Evolutionary conservation across 2,113 vertebrate species (phyloP).

Genomic region (Hypanus sabinus): DNA sequence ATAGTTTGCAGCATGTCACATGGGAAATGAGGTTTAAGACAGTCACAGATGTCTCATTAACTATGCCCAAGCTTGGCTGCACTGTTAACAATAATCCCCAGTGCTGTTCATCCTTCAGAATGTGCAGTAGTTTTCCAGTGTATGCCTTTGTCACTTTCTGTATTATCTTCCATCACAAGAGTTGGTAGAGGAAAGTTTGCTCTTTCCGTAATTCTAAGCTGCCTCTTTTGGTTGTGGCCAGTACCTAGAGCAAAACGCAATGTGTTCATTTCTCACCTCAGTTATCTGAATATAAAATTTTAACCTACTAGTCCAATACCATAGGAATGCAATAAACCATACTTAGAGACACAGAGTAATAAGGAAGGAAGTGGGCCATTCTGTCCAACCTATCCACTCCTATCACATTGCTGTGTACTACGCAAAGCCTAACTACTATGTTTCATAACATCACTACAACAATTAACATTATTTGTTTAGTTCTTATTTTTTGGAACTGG

Average conservation of each 20-base stretch:
- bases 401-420: no score
- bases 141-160: not conserved
- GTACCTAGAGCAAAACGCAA: not conserved
- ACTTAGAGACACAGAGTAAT: not conserved
- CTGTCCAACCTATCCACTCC: not conserved
- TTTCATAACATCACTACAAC: no score
- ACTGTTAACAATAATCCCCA: not conserved
- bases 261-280: not conserved
- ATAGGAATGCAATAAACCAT: not conserved
- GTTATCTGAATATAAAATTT: not conserved
- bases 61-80: not conserved
- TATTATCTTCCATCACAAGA: not conserved
- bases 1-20: not conserved
- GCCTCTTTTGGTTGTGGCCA: not conserved
- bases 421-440: no score
- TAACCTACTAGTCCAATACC: not conserved
- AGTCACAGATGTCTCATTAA: not conserved
- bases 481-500: not conserved
- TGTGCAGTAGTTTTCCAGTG: not conserved
- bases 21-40: not conserved
- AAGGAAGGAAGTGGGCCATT: not conserved
- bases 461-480: not conserved
- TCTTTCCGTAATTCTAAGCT: not conserved
- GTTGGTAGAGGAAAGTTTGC: not conserved
- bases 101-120: not conserved